Base-by-base conservation (phyloP, 2,113 vertebrate genomes). In the Phyllostomus discolor region DNA sequence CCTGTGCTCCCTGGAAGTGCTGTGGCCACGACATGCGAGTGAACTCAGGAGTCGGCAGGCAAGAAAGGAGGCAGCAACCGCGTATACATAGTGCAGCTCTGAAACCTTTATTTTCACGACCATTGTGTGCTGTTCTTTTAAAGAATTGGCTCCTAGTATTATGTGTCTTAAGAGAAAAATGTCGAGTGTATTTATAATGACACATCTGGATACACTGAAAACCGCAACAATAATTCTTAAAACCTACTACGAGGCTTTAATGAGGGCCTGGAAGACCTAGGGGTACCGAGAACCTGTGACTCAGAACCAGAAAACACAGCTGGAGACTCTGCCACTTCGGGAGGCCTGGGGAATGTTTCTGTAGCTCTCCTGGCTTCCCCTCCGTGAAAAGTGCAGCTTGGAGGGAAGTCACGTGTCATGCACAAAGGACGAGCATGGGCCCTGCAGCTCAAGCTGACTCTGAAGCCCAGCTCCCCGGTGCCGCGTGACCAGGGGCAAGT, bases 81-180 rank as follows among this genome's bases (percentile, higher is more conserved):
- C 43, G 0, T 59, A 33, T 1, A 35, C 0, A 50, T 2, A 26
- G 78, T 1, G 2, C 5, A 78, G 43, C 70, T 76, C 54, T 5
- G 33, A 85, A 84, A 41, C n/a, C 54, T 59, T 41, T 50, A 31
- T 46, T 24, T 73, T 73, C 83, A 52, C 0, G 59, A n/a, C 10
- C 26, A 35, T 6, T 54, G 17, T 28, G 20, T 10, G 31, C 19
- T 67, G 22, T 46, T 73, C 87, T 78, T 50, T 87, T 64, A 93
- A 90, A 91, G 69, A 91, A 78, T 0, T 41, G n/a, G 17, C 12
- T 91, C 72, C 52, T 26, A 57, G 78, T 33, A 46, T 76, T 78
- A 41, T 33, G 22, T 57, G 10, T 79, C 86, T 85, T 50, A 52
- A 91, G 72, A 88, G 84, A 85, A 79, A 20, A 83, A 54, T 81